These are phyloP conservation scores for Ciona savignyi DNA, from an alignment of 23 tunicate species.

Conservation along the genomic window DNA sequence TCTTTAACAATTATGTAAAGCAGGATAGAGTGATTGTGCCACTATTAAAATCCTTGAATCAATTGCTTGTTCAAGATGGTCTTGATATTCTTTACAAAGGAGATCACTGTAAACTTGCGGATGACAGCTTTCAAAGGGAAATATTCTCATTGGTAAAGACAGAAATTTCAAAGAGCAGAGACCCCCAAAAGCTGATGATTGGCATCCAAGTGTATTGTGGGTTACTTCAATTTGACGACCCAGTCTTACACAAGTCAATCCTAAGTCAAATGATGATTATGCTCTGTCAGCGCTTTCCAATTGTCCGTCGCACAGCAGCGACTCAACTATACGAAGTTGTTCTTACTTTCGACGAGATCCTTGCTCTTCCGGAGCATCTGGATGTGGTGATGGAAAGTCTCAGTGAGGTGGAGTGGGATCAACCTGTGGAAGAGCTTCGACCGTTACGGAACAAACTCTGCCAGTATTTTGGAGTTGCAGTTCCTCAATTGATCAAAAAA, in stretches of 20 bases:
- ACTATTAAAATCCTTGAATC: constrained; percentile 54
- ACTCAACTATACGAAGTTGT: constrained; percentile 79
- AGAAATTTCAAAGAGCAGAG: constrained; percentile 63
- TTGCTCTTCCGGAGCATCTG: constrained; percentile 17
- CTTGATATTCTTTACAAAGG: constrained; percentile 36
- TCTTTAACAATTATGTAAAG: constrained; percentile 46
- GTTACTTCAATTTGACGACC: constrained; percentile 35
- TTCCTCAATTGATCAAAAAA: constrained; percentile 37
- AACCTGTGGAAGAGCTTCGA: constrained; percentile 47
- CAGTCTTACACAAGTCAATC: constrained; percentile 29
- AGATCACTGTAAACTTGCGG: background rate
- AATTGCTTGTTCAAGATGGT: constrained; percentile 50
- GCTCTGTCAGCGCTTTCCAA: constrained; percentile 76
- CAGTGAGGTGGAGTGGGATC: constrained; percentile 85
- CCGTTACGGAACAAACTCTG: constrained; percentile 73
- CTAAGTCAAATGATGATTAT: constrained; percentile 52
- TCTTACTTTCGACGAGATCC: constrained; percentile 55
- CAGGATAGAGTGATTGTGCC: constrained; percentile 62
- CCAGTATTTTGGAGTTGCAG: constrained; percentile 47
- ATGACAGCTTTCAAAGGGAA: constrained; percentile 15
- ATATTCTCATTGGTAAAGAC: constrained; percentile 46
- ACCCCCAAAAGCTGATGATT: constrained; percentile 61
- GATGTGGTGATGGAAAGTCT: constrained; percentile 31
- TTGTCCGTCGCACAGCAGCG: constrained; percentile 60
- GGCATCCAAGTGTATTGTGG: constrained; percentile 58